Percentiles rank a stretch among this genome's conserved stretches.
These are phyloP conservation scores for Ptychadena robeensis DNA, from an alignment of 2,797 vertebrate species.

Conservation along the genomic window DNA sequence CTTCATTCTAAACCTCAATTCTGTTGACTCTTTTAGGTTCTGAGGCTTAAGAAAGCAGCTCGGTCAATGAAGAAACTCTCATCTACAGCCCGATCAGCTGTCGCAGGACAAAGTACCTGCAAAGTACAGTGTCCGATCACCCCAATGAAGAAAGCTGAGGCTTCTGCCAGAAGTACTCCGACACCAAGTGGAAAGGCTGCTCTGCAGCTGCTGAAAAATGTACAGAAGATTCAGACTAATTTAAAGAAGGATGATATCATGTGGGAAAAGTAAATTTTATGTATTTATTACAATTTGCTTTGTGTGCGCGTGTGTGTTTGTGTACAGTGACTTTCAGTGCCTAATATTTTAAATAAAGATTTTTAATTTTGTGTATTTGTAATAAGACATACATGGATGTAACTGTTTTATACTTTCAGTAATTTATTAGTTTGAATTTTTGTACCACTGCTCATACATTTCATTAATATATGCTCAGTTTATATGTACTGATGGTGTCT, in stretches of 20 bases:
- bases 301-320: not conserved
- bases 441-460: not conserved
- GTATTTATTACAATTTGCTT: not conserved
- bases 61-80: constrained; percentile 66
- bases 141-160: constrained; percentile 67
- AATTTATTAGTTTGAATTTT: not conserved
- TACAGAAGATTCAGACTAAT: constrained; percentile 80
- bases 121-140: constrained; percentile 65
- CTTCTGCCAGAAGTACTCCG: constrained; percentile 64
- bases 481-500: not conserved
- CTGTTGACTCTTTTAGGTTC: constrained; percentile 72
- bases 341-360: constrained; percentile 53
- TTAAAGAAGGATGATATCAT: constrained; percentile 80
- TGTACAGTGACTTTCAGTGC: constrained; percentile 23
- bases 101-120: constrained; percentile 60
- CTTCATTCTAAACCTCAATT: not conserved
- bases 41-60: constrained; percentile 75
- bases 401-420: not conserved
- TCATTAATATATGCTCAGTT: not conserved
- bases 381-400: not conserved
- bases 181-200: constrained; percentile 72
- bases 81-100: constrained; percentile 60
- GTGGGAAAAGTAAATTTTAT: constrained; percentile 77
- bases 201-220: constrained; percentile 78
- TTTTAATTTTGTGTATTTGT: constrained; percentile 37